phyloP scores from a whole-genome alignment of 2,797 vertebrate species.

The Allobates femoralis region DNA sequence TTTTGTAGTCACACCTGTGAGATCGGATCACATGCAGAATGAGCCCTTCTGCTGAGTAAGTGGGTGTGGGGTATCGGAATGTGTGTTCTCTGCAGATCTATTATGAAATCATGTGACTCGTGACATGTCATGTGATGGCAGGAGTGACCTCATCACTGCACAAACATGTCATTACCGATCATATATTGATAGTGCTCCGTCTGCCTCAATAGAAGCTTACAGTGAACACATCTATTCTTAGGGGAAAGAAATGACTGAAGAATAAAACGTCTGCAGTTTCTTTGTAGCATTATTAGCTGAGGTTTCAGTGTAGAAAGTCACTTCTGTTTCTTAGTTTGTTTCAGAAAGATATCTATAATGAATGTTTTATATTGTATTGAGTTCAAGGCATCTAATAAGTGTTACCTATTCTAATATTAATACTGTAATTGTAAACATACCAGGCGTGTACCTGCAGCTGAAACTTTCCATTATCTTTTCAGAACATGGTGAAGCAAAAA shows the following conservation, averaged over 20 bases:
- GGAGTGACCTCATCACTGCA: neutral
- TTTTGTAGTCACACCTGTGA: neutral
- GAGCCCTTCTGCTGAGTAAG: slow-evolving; percentile 45
- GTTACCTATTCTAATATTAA: neutral
- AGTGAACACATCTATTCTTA: no score
- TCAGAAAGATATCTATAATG: no score
- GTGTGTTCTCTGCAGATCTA: neutral
- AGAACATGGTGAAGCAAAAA: slow-evolving; percentile 99
- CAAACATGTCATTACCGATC: neutral
- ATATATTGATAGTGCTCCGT: neutral
- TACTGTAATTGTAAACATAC: neutral
- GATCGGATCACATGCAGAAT: neutral
- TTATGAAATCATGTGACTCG: neutral
- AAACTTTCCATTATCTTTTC: slow-evolving; percentile 65
- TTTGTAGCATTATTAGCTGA: no score
- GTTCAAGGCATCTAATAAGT: neutral
- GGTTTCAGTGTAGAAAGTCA: no score
- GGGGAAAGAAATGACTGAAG: no score
- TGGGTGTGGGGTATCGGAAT: slow-evolving; percentile 11
- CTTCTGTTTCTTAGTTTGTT: no score
- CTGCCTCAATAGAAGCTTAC: no score
- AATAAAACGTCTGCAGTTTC: no score
- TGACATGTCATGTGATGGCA: neutral
- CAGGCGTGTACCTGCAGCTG: neutral
- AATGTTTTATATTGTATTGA: neutral